A percentile compares a stretch with the other conserved stretches of the same genome.
Conservation (phyloP, 1,140 invertebrate genomes). For the Grapholita molesta region DNA sequence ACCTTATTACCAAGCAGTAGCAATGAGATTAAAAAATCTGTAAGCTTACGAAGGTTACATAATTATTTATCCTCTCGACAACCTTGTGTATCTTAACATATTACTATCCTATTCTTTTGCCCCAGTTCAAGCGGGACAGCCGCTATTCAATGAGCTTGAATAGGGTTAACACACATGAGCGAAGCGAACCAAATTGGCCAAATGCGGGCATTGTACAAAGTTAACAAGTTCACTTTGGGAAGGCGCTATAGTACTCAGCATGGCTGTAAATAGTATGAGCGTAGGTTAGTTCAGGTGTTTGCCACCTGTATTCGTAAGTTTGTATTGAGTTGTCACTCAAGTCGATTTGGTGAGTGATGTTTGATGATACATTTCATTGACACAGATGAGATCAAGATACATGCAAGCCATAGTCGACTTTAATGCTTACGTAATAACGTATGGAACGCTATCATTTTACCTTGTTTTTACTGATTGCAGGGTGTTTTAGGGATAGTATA, state of each 20-base stretch:
- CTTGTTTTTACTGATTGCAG: too few relatives aligned
- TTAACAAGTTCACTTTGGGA: neutral
- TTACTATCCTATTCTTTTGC: neutral
- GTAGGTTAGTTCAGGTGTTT: neutral
- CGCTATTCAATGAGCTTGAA: neutral
- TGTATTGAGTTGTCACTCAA: neutral
- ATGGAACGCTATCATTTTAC: too few relatives aligned
- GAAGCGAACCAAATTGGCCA: neutral
- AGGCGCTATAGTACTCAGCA: neutral
- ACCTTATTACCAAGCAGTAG: neutral
- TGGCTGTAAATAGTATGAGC: neutral
- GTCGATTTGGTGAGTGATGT: neutral
- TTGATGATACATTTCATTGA: neutral
- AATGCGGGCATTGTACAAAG: neutral
- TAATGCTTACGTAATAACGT: too few relatives aligned
- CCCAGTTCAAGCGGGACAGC: neutral
- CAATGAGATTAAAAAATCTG: neutral
- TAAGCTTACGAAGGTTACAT: neutral
- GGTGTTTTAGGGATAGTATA: too few relatives aligned
- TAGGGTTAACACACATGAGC: neutral
- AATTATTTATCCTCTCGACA: neutral
- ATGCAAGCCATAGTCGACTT: too few relatives aligned
- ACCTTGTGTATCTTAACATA: neutral
- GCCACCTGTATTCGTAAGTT: neutral
- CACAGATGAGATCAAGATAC: too few relatives aligned